Percentiles rank a stretch among this genome's conserved stretches.
Conservation (phyloP, 92 coral and sea anemone species). For the Zoanthus solanderi region DNA sequence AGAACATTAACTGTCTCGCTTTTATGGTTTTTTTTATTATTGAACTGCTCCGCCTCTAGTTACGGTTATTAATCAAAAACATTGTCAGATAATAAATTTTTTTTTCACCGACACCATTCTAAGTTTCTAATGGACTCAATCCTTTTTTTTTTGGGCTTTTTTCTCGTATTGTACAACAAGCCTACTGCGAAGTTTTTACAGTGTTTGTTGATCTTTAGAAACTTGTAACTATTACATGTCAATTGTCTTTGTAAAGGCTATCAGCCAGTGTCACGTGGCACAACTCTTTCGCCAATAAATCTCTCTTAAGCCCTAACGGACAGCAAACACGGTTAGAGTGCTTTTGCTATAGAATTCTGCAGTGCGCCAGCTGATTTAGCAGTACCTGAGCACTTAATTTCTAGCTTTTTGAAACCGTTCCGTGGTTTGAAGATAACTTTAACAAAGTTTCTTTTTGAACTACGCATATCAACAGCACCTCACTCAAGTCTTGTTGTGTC, state of each 20-base stretch:
- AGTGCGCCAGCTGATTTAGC: constrained; percentile 4
- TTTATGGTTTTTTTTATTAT: background rate
- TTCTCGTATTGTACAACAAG: background rate
- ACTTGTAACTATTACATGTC: constrained; percentile 8
- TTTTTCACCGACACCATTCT: background rate
- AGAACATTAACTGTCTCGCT: background rate
- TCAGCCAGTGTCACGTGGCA: constrained; percentile 39
- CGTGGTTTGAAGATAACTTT: background rate
- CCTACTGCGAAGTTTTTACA: constrained; percentile 5
- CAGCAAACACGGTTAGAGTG: constrained; percentile 32
- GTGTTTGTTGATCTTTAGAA: background rate
- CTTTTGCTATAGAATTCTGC: constrained; percentile 39
- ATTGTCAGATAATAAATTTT: background rate
- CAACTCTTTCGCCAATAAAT: constrained; percentile 39
- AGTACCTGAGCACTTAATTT: constrained; percentile 4
- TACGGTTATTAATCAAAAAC: constrained; percentile 4
- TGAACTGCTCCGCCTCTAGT: constrained; percentile 21
- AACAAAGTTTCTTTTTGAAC: background rate
- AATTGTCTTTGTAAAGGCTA: constrained; percentile 28
- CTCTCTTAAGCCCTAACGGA: constrained; percentile 43
- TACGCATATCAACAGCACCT: background rate
- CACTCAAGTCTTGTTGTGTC: background rate
- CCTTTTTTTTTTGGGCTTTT: background rate
- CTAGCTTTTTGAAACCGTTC: constrained; percentile 38
- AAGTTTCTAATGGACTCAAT: background rate